phyloP scores from a whole-genome alignment of 2,113 vertebrate genomes.

The Corythaeola cristata region DNA sequence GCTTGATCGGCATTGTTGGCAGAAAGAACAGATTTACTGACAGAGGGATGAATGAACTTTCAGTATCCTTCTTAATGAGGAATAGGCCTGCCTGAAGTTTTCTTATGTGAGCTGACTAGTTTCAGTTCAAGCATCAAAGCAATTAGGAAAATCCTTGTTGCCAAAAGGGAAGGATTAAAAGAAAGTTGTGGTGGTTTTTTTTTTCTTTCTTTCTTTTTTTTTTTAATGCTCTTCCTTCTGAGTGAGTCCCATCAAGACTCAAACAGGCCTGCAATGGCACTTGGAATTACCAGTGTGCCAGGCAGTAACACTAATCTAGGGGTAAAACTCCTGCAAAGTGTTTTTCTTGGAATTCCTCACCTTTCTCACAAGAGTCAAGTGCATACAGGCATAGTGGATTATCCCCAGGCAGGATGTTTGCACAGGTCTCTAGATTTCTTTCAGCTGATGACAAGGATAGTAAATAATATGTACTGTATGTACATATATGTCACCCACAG shows the following conservation, averaged over 20 bases:
- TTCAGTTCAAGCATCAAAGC: constrained; percentile 1
- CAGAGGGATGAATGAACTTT: constrained; percentile 34
- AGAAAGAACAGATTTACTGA: constrained; percentile 10
- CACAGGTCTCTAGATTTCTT: not conserved
- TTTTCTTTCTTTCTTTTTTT: not conserved
- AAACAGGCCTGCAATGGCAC: not conserved
- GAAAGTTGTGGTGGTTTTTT: not conserved
- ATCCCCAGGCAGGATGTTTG: not conserved
- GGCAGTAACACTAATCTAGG: not conserved
- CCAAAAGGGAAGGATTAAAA: not conserved
- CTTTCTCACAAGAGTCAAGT: not conserved
- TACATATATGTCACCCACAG: not conserved
- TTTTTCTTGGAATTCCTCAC: constrained; percentile 24
- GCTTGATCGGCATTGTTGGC: not conserved
- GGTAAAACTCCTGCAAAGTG: not conserved
- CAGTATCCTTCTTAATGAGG: constrained; percentile 2
- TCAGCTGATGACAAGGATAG: not conserved
- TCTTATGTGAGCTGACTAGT: not conserved
- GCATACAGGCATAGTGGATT: not conserved
- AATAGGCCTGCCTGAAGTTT: not conserved
- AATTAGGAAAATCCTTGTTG: constrained; percentile 23
- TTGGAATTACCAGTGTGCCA: not conserved
- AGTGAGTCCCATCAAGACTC: not conserved
- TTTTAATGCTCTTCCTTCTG: not conserved
- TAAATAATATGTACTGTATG: not conserved